phyloP scores from a whole-genome alignment of 2,888 invertebrate species.

The Cheilosia scutellata region DNA sequence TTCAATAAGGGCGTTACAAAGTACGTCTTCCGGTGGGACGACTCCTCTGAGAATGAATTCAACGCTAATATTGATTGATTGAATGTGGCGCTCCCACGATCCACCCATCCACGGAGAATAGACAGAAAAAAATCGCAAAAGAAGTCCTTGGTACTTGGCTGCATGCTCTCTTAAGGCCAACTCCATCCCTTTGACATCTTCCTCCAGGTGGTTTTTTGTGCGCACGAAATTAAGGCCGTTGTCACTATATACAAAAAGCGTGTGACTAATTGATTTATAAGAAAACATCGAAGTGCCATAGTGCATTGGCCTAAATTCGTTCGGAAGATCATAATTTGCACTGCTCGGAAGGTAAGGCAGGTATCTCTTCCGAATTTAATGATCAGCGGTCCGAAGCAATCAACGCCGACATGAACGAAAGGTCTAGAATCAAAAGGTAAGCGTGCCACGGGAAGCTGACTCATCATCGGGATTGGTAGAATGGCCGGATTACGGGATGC shows the following conservation, averaged over 20 bases:
- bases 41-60: background rate
- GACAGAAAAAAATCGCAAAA: too few relatives aligned
- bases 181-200: background rate
- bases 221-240: slow-evolving; percentile 12
- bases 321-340: background rate
- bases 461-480: slow-evolving; percentile 8
- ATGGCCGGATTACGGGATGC: slow-evolving; percentile 7
- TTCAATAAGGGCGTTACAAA: too few relatives aligned
- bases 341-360: background rate
- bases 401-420: slow-evolving; percentile 10
- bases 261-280: slow-evolving; percentile 7
- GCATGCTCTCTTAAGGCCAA: too few relatives aligned
- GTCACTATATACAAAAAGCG: slow-evolving; percentile 7
- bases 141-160: too few relatives aligned
- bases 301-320: background rate
- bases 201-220: slow-evolving; percentile 2
- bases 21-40: background rate
- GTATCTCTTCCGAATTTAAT: too few relatives aligned
- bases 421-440: slow-evolving; percentile 20
- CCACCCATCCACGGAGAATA: slow-evolving; percentile 1
- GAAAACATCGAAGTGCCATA: slow-evolving; percentile 1
- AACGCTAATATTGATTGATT: background rate
- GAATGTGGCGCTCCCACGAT: background rate
- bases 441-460: slow-evolving; percentile 13
- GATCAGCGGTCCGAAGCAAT: background rate